Base-by-base conservation (phyloP, 2,888 invertebrate genomes). In the Trachelus troglodyta region DNA sequence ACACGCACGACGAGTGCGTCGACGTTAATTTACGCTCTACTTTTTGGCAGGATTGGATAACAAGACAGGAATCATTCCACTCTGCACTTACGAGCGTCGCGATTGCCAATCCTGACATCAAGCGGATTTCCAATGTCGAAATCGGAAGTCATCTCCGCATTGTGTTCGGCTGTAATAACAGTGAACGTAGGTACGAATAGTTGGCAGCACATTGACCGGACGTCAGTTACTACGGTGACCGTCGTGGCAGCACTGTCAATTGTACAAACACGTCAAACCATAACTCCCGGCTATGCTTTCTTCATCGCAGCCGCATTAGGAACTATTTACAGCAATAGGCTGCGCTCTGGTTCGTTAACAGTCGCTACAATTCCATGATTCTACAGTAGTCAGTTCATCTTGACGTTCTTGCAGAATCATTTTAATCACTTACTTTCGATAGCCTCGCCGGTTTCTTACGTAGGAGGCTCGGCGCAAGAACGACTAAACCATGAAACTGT, bases 331-430 rank as follows among this genome's bases (percentile, higher is more conserved):
- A 85, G 87, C 88, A 87, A 86, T 85, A 83, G 83, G 89, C 86
- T 83, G 87, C 88, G 89, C 86, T 89, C 89, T 89, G 88, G 85
- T 89, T 89, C 87, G 86, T 86, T 84, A 84, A 86, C 84, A 80
- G 79, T 69, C 75, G 73, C 77, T 77, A 69, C 69, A 78, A 77
- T 77, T 31, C 71, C 33, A 34, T 56, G 34, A 31, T 71, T 71
- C 33, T 71, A 71, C 71, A 71, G 33, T 9, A 56, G 56, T 56
- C 56, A 23, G 56, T 56, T 15, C 56, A 23, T 56, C 56, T 9
- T 56, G 56, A 56, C 9, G 56, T 56, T 56, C 56, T 56, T 56
- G 56, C 71, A 31, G 71, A 34, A 71, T 71, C 71, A 34, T 71
- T 33, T 71, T 71, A 71, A 71, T 71, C 31, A 71, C 33, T 71